These are phyloP conservation scores for Hystrix brachyura DNA, from an alignment of 2,113 vertebrate species.

Conservation along the genomic window DNA sequence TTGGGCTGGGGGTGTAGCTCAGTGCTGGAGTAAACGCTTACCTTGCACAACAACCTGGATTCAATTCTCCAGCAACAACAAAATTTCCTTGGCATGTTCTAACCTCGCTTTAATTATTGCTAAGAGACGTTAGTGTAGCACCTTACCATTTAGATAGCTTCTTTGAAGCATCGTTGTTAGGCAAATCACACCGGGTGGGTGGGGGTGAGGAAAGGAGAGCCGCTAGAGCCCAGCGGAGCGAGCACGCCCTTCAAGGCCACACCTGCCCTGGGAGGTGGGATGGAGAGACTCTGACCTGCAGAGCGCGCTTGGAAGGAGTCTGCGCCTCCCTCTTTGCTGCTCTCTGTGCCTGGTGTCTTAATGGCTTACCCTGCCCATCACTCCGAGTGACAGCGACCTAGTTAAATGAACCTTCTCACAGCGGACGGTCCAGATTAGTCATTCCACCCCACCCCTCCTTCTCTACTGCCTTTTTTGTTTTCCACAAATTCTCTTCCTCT, in stretches of 20 bases:
- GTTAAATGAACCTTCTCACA: slow-evolving; percentile 34
- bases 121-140: not conserved
- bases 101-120: slow-evolving; percentile 40
- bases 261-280: slow-evolving; percentile 12
- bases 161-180: slow-evolving; percentile 12
- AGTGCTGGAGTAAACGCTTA: not conserved
- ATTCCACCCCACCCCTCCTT: not conserved
- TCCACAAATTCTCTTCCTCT: not conserved
- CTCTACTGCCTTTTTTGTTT: not conserved
- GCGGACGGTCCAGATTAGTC: not conserved
- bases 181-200: not conserved
- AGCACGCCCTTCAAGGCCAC: slow-evolving; percentile 55
- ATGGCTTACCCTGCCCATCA: slow-evolving; percentile 4
- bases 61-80: not conserved
- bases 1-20: not conserved
- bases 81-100: not conserved
- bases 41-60: not conserved
- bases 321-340: not conserved
- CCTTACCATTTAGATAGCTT: slow-evolving; percentile 45
- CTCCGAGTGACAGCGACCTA: slow-evolving; percentile 39
- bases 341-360: not conserved
- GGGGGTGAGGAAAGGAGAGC: not conserved
- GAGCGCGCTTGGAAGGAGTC: not conserved
- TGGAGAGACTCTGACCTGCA: slow-evolving; percentile 71
- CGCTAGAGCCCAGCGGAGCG: not conserved